Percentiles rank a stretch among this genome's conserved stretches.
Conservation (phyloP, 1,140 invertebrate species). For the Pantala flavescens region DNA sequence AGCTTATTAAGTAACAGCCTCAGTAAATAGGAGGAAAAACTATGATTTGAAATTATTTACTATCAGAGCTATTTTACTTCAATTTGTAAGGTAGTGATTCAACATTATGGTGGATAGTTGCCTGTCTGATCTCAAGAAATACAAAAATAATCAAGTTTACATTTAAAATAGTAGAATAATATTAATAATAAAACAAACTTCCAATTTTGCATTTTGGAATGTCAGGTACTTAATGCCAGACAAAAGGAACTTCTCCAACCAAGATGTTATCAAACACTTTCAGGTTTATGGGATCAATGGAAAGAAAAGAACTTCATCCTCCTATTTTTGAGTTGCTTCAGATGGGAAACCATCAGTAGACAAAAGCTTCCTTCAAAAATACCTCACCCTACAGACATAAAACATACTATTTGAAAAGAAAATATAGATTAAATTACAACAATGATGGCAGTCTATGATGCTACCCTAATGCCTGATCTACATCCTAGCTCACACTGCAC, state of each 20-base stretch:
- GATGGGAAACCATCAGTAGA: background rate
- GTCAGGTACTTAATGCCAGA: slow-evolving; percentile 5
- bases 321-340: background rate
- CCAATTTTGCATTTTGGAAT: slow-evolving; percentile 10
- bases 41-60: background rate
- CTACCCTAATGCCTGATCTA: background rate
- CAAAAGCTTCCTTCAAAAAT: background rate
- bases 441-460: background rate
- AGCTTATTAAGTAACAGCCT: background rate
- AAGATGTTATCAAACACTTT: background rate
- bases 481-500: background rate
- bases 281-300: no score
- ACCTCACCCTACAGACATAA: background rate
- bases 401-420: background rate
- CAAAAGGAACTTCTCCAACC: background rate
- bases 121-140: background rate
- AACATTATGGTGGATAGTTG: background rate
- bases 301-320: background rate
- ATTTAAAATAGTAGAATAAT: slow-evolving; percentile 7
- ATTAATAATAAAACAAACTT: slow-evolving; percentile 9
- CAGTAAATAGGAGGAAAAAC: background rate
- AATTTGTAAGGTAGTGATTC: background rate
- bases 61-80: background rate
- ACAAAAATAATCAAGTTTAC: background rate
- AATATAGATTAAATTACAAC: background rate